Evolutionary conservation across 2,797 vertebrate genomes (phyloP).

Genomic region (Enteromius trimaculatus): DNA sequence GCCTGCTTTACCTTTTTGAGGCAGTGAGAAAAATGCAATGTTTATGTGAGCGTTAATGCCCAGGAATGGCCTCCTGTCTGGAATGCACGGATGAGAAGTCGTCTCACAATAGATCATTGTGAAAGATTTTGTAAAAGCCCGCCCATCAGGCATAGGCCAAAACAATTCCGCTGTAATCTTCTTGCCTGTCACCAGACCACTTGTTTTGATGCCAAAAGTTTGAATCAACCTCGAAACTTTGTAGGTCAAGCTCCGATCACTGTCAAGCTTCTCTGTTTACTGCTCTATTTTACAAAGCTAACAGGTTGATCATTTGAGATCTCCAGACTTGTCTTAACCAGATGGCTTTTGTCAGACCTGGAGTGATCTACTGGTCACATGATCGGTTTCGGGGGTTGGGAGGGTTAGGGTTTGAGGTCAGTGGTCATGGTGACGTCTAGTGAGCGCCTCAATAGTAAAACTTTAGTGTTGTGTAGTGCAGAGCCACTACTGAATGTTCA

Average conservation of each 20-base stretch:
- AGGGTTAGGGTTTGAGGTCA: slow-evolving; percentile 51
- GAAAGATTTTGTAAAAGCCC: slow-evolving; percentile 60
- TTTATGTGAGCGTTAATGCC: slow-evolving; percentile 54
- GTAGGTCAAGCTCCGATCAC: slow-evolving; percentile 52
- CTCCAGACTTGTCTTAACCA: slow-evolving; percentile 44
- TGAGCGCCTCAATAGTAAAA: slow-evolving; percentile 36
- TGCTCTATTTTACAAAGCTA: slow-evolving; percentile 15
- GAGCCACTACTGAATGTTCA: neutral
- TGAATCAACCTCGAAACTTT: slow-evolving; percentile 55
- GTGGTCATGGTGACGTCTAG: slow-evolving; percentile 50
- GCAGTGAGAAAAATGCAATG: slow-evolving; percentile 19
- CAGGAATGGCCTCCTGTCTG: slow-evolving; percentile 57
- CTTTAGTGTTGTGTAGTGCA: slow-evolving; percentile 21
- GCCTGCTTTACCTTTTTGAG: neutral
- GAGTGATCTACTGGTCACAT: slow-evolving; percentile 52
- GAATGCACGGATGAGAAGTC: slow-evolving; percentile 57
- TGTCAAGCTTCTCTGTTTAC: slow-evolving; percentile 5
- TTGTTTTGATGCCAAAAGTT: slow-evolving; percentile 63
- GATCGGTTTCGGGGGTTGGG: slow-evolving; percentile 49
- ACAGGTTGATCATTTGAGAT: slow-evolving; percentile 41
- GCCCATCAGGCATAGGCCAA: slow-evolving; percentile 64
- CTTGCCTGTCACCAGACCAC: slow-evolving; percentile 67
- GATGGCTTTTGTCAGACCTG: slow-evolving; percentile 51
- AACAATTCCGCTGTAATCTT: slow-evolving; percentile 68
- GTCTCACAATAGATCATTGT: slow-evolving; percentile 68